Conservation (phyloP, 2,797 vertebrate genomes). For the Anguilla marmorata region DNA sequence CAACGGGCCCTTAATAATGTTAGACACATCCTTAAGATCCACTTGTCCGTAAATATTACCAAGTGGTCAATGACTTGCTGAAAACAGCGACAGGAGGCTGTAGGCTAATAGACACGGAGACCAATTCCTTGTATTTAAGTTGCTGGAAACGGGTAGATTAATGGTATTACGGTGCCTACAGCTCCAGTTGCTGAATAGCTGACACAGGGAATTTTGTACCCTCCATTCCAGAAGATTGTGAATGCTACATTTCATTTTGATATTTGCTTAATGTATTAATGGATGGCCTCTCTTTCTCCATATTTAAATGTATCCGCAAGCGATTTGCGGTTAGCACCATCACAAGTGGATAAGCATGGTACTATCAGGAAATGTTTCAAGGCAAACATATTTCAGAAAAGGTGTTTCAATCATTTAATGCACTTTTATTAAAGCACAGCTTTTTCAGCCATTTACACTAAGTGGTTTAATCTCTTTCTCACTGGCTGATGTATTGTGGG, state of each 20-base stretch:
- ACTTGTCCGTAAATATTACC: conserved; percentile 19
- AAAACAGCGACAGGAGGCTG: conserved; percentile 12
- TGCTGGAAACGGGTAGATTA: conserved; percentile 47
- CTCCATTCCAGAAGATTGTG: conserved; percentile 31
- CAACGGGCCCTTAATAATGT: not conserved
- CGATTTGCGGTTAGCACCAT: conserved; percentile 31
- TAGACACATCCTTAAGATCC: conserved; percentile 5
- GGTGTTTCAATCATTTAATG: conserved; percentile 46
- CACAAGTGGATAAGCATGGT: conserved; percentile 35
- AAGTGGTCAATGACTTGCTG: conserved; percentile 16
- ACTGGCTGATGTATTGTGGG: conserved; percentile 49
- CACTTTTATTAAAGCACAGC: conserved; percentile 43
- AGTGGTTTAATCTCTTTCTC: conserved; percentile 52
- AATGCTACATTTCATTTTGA: conserved; percentile 47
- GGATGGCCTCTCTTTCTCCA: conserved; percentile 39
- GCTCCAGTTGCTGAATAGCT: conserved; percentile 41
- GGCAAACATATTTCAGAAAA: conserved; percentile 43
- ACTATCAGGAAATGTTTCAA: conserved; percentile 26
- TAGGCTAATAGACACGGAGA: conserved; percentile 36
- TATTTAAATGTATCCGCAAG: conserved; percentile 35
- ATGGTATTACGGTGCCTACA: conserved; percentile 37
- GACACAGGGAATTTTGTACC: conserved; percentile 46
- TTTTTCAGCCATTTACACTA: conserved; percentile 46
- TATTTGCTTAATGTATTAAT: conserved; percentile 50
- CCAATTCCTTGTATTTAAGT: conserved; percentile 45